Evolutionary conservation across 2,113 vertebrate genomes (phyloP).

Genomic region (Chiloscyllium plagiosum): DNA sequence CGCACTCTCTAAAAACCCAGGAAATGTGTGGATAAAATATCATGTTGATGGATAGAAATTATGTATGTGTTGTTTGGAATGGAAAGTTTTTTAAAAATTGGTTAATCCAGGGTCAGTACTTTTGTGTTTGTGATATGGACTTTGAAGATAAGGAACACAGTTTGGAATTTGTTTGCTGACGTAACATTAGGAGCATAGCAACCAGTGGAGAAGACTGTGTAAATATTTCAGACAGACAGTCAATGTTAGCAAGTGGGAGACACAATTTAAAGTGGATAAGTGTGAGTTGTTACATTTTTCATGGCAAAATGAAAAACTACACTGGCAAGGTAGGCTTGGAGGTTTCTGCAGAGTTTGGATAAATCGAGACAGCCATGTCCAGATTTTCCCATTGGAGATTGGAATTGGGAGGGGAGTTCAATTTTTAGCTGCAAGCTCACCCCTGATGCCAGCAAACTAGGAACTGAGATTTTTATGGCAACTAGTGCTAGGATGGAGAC

Average conservation of each 20-base stretch:
- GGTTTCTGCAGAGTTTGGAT: background rate
- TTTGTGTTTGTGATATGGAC: background rate
- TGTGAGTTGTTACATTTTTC: background rate
- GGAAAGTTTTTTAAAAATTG: background rate
- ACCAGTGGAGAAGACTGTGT: background rate
- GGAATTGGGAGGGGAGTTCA: too few species aligned
- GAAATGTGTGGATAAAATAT: background rate
- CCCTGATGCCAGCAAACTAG: too few species aligned
- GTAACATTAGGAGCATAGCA: background rate
- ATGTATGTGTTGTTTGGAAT: background rate
- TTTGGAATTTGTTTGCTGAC: too few species aligned
- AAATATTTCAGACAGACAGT: background rate
- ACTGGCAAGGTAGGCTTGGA: background rate
- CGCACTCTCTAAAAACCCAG: background rate
- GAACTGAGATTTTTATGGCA: too few species aligned
- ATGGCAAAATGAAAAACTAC: background rate
- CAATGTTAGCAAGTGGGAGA: background rate
- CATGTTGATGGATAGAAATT: background rate
- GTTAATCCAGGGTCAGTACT: background rate
- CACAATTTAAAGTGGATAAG: background rate
- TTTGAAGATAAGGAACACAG: background rate
- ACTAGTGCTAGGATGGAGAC: too few species aligned
- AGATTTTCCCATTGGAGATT: too few species aligned
- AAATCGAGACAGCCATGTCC: background rate
- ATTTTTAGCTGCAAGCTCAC: too few species aligned